Evolutionary conservation across 2,113 vertebrate genomes (phyloP).

Genomic region (rabbit (Oryctolagus cuniculus)): DNA sequence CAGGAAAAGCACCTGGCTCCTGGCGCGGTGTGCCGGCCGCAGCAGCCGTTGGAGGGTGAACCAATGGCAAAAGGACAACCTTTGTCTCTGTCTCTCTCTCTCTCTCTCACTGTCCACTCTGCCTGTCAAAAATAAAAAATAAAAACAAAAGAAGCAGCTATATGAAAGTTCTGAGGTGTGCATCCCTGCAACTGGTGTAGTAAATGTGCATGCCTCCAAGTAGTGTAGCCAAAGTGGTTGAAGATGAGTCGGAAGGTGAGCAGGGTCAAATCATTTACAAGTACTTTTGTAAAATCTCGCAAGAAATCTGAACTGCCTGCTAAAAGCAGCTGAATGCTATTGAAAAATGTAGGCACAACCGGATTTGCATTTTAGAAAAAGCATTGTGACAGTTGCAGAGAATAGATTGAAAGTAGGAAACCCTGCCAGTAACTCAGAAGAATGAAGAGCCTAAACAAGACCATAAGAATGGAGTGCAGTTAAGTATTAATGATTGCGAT

Average conservation of each 20-base stretch:
- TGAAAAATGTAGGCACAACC: not conserved
- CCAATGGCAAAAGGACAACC: too few species aligned
- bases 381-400: not conserved
- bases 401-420: not conserved
- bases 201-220: too few species aligned
- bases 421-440: not conserved
- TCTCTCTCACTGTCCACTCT: too few species aligned
- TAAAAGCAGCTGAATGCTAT: not conserved
- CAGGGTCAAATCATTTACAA: not conserved
- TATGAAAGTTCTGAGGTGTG: not conserved
- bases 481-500: not conserved
- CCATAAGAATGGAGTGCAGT: not conserved
- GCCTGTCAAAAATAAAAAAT: too few species aligned
- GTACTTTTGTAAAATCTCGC: not conserved
- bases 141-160: not conserved
- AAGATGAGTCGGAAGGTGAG: not conserved
- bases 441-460: not conserved
- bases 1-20: too few species aligned
- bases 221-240: not conserved
- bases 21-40: too few species aligned
- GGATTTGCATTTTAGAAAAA: slow-evolving; percentile 8
- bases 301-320: not conserved
- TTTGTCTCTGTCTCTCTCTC: too few species aligned
- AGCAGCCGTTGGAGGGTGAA: too few species aligned
- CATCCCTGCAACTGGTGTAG: not conserved